These are phyloP conservation scores for Bellardia pandia DNA, from an alignment of 2,888 invertebrate genomes.

Conservation along the genomic window DNA sequence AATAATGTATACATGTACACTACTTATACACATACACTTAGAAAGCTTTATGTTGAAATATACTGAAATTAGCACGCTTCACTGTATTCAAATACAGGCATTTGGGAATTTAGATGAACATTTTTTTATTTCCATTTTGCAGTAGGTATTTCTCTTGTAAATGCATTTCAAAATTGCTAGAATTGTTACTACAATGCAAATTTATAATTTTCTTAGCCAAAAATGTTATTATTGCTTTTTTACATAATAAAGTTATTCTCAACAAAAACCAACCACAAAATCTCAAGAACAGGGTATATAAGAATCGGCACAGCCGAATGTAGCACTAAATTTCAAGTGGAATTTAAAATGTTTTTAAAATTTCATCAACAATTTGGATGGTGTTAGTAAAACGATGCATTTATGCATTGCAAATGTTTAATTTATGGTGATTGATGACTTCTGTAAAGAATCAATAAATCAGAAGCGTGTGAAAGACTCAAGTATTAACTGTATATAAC, in stretches of 20 bases:
- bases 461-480: not conserved
- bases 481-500: conserved; percentile 20
- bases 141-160: not conserved
- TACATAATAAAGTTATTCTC: no score
- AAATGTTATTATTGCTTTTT: not conserved
- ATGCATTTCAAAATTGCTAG: not conserved
- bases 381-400: no score
- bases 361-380: no score
- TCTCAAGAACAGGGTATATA: no score
- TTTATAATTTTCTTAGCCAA: not conserved
- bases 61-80: not conserved
- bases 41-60: conserved; percentile 22
- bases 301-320: no score
- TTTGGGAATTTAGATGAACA: not conserved
- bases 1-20: conserved; percentile 66
- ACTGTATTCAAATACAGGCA: not conserved
- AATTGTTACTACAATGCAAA: not conserved
- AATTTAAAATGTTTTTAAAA: no score
- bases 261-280: no score
- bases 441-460: no score
- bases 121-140: not conserved
- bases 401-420: no score
- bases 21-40: conserved; percentile 39
- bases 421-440: no score
- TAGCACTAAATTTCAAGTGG: no score